Conservation (phyloP, 2,888 invertebrate species). For the Aplocera efformata region DNA sequence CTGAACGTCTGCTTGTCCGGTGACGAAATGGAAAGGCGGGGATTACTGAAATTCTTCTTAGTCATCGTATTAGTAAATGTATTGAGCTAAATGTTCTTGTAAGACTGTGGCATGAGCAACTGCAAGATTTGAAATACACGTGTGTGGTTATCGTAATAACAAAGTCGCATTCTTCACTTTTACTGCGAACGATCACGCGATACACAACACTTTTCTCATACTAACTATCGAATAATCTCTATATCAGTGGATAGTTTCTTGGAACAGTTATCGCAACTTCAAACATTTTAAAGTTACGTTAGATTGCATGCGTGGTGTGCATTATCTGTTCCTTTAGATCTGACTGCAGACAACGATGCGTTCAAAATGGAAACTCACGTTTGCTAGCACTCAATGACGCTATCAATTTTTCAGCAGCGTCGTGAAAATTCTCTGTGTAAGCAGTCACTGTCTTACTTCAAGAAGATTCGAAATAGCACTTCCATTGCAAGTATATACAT, state of each 20-base stretch:
- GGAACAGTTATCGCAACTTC: constrained; percentile 33
- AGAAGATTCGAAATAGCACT: background rate
- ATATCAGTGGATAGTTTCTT: constrained; percentile 30
- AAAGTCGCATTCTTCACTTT: constrained; percentile 52
- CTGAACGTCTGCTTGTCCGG: too few relatives aligned
- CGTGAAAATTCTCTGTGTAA: constrained; percentile 10
- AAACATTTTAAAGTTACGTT: constrained; percentile 34
- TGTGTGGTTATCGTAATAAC: constrained; percentile 35
- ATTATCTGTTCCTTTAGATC: constrained; percentile 31
- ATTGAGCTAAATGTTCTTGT: background rate
- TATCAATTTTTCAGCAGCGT: constrained; percentile 12
- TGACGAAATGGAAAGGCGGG: too few relatives aligned
- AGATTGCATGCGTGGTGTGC: constrained; percentile 33
- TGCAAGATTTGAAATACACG: constrained; percentile 33
- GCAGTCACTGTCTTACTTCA: background rate
- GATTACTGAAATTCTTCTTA: too few relatives aligned
- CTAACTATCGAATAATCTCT: constrained; percentile 28
- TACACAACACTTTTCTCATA: constrained; percentile 30
- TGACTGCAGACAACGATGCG: constrained; percentile 12
- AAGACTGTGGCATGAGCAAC: constrained; percentile 8
- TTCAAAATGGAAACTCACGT: constrained; percentile 12
- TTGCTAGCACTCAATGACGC: constrained; percentile 7
- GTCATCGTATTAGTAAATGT: too few relatives aligned
- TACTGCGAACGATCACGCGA: constrained; percentile 55
- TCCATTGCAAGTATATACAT: background rate